Evolutionary conservation across 1,140 invertebrate species (phyloP).

Genomic region (Araneus ventricosus): DNA sequence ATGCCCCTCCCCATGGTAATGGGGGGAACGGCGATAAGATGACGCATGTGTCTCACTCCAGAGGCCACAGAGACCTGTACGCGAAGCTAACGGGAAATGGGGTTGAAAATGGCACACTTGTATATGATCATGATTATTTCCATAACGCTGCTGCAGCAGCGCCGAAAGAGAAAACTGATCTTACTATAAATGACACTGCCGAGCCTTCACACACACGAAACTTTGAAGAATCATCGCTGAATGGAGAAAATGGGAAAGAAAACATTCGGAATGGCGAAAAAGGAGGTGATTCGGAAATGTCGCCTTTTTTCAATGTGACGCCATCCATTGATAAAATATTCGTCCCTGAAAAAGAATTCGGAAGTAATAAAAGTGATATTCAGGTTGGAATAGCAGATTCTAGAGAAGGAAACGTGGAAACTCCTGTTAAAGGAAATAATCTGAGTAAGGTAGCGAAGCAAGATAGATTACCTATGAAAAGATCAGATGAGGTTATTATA

Average conservation of each 20-base stretch:
- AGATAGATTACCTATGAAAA: neutral
- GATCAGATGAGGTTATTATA: too few relatives aligned
- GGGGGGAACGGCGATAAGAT: conserved; percentile 16
- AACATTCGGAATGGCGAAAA: neutral
- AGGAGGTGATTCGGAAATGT: neutral
- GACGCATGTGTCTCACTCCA: conserved; percentile 3
- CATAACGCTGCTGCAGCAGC: neutral
- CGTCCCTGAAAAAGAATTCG: neutral
- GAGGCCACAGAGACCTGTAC: conserved; percentile 32
- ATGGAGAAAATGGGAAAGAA: conserved; percentile 39
- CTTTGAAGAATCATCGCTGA: conserved; percentile 33
- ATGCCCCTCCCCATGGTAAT: conserved; percentile 42
- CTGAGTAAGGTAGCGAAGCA: neutral
- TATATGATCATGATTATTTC: conserved; percentile 54
- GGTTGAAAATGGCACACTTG: conserved; percentile 26
- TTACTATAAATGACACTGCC: conserved; percentile 30
- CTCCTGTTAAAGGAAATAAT: neutral
- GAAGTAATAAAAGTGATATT: conserved; percentile 14
- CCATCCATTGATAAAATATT: neutral
- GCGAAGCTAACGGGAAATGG: conserved; percentile 29
- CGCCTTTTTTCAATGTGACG: neutral
- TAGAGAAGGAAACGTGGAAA: neutral
- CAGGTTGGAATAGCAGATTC: neutral
- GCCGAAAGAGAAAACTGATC: neutral
- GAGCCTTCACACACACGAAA: neutral